These are phyloP conservation scores for Etheostoma spectabile DNA, from an alignment of 2,113 vertebrate genomes.

Conservation along the genomic window DNA sequence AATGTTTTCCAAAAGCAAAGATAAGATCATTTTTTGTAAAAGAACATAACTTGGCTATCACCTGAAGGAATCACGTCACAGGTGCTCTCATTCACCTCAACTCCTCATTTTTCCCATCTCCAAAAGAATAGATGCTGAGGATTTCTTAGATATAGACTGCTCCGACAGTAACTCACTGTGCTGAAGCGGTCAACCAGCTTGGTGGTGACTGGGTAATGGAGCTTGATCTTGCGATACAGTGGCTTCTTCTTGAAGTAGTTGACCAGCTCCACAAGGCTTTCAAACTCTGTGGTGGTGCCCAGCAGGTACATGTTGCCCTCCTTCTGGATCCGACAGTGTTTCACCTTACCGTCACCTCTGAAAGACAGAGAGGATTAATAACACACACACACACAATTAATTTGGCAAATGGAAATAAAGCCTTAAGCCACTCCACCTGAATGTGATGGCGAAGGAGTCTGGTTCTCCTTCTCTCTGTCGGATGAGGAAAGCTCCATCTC, in stretches of 20 bases:
- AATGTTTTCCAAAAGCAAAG: too few species aligned
- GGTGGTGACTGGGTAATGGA: conserved; percentile 94
- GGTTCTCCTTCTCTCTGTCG: conserved; percentile 89
- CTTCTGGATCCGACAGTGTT: conserved; percentile 94
- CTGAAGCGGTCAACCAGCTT: conserved; percentile 92
- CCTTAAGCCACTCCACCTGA: conserved; percentile 84
- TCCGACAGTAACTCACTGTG: conserved; percentile 76
- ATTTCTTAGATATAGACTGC: too few species aligned
- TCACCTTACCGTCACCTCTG: conserved; percentile 95
- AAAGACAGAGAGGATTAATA: conserved; percentile 1
- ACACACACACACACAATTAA: neutral
- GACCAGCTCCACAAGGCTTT: conserved; percentile 95
- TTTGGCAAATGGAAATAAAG: too few species aligned
- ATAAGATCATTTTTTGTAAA: too few species aligned
- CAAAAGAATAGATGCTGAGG: too few species aligned
- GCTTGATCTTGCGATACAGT: conserved; percentile 93
- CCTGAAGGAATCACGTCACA: too few species aligned
- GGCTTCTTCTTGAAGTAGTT: conserved; percentile 92
- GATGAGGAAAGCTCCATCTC: conserved; percentile 97
- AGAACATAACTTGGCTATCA: too few species aligned
- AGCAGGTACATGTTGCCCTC: conserved; percentile 91
- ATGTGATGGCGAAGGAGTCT: conserved; percentile 95
- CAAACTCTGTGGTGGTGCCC: conserved; percentile 94
- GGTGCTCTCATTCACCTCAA: too few species aligned
- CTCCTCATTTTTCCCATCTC: too few species aligned